Percentiles rank a stretch among this genome's conserved stretches.
These are phyloP conservation scores for Protodeltote pygarga DNA, from an alignment of 2,888 invertebrate species.

Conservation along the genomic window DNA sequence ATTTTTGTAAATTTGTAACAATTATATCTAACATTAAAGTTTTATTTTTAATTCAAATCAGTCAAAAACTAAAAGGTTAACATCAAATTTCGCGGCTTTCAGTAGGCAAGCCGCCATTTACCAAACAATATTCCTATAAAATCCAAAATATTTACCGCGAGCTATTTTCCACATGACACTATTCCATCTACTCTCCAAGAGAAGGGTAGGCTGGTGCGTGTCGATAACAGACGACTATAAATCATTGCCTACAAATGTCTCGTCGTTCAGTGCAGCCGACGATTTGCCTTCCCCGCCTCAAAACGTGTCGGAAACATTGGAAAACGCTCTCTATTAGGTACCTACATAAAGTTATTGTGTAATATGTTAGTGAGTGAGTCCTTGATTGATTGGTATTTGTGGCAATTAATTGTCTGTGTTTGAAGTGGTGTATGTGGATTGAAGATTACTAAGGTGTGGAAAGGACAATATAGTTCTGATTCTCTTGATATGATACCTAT, in stretches of 20 bases:
- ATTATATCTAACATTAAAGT: no score
- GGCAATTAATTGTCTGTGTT: constrained; percentile 10
- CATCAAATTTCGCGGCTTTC: no score
- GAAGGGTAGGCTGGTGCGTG: constrained; percentile 82
- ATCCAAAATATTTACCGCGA: constrained; percentile 2
- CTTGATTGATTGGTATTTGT: constrained; percentile 29
- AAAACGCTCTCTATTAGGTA: constrained; percentile 31
- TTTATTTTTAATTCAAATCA: no score
- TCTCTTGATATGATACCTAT: no score
- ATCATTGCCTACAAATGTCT: constrained; percentile 83
- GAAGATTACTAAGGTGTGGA: no score
- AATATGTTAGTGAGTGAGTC: constrained; percentile 27
- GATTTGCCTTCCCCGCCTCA: constrained; percentile 74
- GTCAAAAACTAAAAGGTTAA: no score
- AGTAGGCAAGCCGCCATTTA: no score
- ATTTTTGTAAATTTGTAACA: no score
- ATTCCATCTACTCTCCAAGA: constrained; percentile 49
- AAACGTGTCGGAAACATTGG: constrained; percentile 31
- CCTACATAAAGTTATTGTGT: constrained; percentile 31
- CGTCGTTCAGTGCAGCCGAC: constrained; percentile 76
- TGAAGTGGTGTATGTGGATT: constrained; percentile 1
- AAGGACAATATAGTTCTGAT: no score
- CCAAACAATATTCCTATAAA: no score
- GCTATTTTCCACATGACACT: constrained; percentile 32
- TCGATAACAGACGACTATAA: constrained; percentile 84